phyloP scores from a whole-genome alignment of 2,888 invertebrate genomes.

The Cerastis rubricosa region DNA sequence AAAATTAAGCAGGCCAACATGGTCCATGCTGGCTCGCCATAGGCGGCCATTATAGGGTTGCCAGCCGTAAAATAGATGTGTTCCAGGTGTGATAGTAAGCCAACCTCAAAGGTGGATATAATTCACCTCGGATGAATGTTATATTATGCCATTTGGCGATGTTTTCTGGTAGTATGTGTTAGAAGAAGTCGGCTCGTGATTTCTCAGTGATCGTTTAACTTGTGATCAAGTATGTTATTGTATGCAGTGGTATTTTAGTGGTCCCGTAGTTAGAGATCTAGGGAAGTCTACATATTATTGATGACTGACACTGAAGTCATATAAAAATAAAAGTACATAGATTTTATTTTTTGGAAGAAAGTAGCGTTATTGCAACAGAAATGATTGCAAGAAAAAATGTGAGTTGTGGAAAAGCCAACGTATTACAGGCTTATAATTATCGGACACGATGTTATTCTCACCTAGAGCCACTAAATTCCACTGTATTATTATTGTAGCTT shows the following conservation, averaged over 20 bases:
- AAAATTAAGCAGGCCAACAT: constrained; percentile 11
- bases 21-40: constrained; percentile 28
- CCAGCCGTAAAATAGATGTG: constrained; percentile 55
- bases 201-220: constrained; percentile 81
- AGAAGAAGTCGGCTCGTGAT: constrained; percentile 74
- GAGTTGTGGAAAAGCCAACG: neutral
- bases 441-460: constrained; percentile 45
- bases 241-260: constrained; percentile 41
- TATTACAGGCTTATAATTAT: neutral
- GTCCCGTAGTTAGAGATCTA: neutral
- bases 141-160: constrained; percentile 46
- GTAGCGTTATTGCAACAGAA: neutral
- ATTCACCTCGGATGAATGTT: constrained; percentile 44
- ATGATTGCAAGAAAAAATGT: neutral
- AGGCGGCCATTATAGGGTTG: constrained; percentile 31
- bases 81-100: constrained; percentile 57
- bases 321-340: neutral
- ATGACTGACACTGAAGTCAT: neutral
- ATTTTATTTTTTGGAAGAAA: neutral
- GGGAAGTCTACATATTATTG: neutral
- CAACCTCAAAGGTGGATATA: constrained; percentile 57
- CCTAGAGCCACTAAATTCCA: constrained; percentile 56
- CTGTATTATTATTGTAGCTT: constrained; percentile 32
- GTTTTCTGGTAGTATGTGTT: constrained; percentile 52
- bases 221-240: constrained; percentile 73